Evolutionary conservation across 1,140 invertebrate species (phyloP).

Genomic region (Globodera rostochiensis): DNA sequence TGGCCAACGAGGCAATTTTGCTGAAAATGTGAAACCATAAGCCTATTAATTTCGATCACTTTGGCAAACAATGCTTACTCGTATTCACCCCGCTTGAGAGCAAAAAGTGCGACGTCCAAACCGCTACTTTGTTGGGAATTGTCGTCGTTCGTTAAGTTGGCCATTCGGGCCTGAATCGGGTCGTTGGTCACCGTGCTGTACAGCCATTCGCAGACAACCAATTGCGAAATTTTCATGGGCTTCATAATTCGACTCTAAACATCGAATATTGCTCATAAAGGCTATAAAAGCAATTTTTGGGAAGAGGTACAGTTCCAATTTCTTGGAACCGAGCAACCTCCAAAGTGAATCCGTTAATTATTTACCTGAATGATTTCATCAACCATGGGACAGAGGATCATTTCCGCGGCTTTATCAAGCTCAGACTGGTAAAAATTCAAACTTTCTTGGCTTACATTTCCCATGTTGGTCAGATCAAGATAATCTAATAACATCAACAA

Average conservation of each 20-base stretch:
- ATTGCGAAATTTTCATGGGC: conserved; percentile 23
- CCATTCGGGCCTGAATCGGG: not conserved
- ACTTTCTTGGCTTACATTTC: not conserved
- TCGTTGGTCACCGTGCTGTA: conserved; percentile 16
- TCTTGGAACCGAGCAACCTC: too few species aligned
- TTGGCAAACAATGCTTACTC: not conserved
- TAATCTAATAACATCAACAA: not conserved
- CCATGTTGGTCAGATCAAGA: conserved; percentile 12
- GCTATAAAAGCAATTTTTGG: too few species aligned
- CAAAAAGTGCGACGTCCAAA: conserved; percentile 8
- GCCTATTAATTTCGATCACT: not conserved
- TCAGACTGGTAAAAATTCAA: conserved; percentile 1
- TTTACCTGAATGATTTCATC: conserved; percentile 4
- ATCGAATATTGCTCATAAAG: not conserved
- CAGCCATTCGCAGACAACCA: conserved; percentile 5
- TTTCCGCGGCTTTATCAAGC: conserved; percentile 10
- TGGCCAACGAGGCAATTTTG: conserved; percentile 4
- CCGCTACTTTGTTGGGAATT: not conserved
- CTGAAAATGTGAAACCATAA: not conserved
- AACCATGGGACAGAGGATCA: not conserved
- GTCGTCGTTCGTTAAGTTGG: not conserved
- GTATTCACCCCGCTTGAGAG: conserved; percentile 5
- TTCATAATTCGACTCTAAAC: not conserved
- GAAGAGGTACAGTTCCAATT: too few species aligned
- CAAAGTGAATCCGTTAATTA: too few species aligned